Percentiles rank a stretch among this genome's conserved stretches.
Conservation (phyloP, 2,113 vertebrate species). For the Ochotona princeps region DNA sequence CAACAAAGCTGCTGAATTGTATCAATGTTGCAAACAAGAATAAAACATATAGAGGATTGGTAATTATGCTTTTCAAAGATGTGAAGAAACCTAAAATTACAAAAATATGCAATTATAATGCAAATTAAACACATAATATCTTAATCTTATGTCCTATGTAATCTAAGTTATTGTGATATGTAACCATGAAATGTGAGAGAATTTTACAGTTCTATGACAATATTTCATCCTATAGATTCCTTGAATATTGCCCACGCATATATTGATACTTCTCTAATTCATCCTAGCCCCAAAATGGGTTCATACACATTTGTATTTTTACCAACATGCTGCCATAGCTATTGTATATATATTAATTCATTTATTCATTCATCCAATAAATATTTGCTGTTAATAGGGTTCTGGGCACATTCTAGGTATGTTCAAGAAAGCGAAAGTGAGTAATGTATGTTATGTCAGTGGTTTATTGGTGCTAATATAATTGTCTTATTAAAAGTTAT, state of each 20-base stretch:
- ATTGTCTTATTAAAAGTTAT: too few species aligned
- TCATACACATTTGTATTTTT: not conserved
- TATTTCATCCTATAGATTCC: not conserved
- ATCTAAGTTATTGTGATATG: not conserved
- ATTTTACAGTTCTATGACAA: not conserved
- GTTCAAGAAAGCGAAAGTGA: not conserved
- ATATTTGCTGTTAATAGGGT: not conserved
- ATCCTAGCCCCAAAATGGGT: not conserved
- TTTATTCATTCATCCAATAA: constrained; percentile 18
- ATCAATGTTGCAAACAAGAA: constrained; percentile 85
- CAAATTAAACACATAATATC: not conserved
- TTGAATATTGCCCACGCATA: not conserved
- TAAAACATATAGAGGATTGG: constrained; percentile 88
- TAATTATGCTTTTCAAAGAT: constrained; percentile 91
- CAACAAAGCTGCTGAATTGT: constrained; percentile 88
- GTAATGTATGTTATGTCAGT: too few species aligned
- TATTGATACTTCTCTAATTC: not conserved
- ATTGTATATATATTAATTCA: not conserved
- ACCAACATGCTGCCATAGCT: not conserved
- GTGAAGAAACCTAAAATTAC: constrained; percentile 86
- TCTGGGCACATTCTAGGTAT: not conserved
- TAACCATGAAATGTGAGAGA: too few species aligned
- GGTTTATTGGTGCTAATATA: too few species aligned
- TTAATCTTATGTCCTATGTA: not conserved
- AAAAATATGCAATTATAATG: not conserved